phyloP scores from a whole-genome alignment of 2,888 invertebrate genomes.

The Dione juno region DNA sequence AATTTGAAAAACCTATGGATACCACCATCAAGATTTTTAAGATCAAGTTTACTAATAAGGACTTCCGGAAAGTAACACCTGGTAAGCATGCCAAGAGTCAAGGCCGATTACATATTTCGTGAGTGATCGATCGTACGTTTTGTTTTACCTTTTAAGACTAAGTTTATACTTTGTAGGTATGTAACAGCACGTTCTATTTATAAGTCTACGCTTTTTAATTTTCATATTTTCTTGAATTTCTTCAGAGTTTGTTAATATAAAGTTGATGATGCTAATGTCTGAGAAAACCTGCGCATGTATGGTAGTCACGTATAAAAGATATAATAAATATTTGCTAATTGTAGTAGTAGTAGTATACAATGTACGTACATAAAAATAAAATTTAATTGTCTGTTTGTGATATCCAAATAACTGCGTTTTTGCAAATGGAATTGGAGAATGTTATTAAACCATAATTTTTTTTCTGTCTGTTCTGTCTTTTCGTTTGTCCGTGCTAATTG shows the following conservation, averaged over 20 bases:
- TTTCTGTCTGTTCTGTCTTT: no score
- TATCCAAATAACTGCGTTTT: no score
- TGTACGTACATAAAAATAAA: no score
- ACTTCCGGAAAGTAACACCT: constrained; percentile 46
- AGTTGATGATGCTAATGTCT: no score
- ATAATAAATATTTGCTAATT: no score
- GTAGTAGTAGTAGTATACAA: no score
- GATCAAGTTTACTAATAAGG: constrained; percentile 43
- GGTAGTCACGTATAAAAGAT: no score
- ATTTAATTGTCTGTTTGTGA: no score
- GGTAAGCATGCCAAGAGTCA: constrained; percentile 46
- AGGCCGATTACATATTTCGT: constrained; percentile 43
- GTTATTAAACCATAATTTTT: no score
- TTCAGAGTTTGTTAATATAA: neutral
- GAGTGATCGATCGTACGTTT: constrained; percentile 31
- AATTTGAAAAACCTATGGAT: neutral
- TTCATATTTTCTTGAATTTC: neutral
- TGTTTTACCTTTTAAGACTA: constrained; percentile 14
- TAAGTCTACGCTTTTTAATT: neutral
- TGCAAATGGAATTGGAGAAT: no score
- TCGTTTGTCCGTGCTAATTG: no score
- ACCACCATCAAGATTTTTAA: constrained; percentile 26
- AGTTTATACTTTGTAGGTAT: neutral
- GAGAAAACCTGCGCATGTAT: no score
- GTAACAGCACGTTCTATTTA: neutral